A percentile compares a stretch with the other conserved stretches of the same genome.
Conservation (phyloP, 2,797 vertebrate species). For the Distichodus sexfasciatus region DNA sequence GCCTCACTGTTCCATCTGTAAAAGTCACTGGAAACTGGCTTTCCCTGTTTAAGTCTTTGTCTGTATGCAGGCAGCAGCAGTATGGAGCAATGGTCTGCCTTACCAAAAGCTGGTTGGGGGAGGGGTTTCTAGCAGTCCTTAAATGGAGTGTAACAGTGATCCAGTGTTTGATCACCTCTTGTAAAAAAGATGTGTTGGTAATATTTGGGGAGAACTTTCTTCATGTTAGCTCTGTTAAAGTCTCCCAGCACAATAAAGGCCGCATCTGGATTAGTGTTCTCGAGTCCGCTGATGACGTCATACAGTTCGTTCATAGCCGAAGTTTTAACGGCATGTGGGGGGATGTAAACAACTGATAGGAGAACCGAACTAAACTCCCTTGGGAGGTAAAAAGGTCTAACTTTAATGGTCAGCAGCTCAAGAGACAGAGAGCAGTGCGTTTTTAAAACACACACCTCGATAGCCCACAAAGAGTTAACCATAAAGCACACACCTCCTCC, state of each 20-base stretch:
- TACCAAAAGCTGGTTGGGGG: background rate
- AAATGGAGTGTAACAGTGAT: slow-evolving; percentile 8
- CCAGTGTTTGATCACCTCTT: background rate
- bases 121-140: slow-evolving; percentile 15
- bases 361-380: too few species aligned
- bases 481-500: background rate
- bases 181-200: slow-evolving; percentile 9
- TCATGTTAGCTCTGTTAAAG: slow-evolving; percentile 15
- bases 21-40: background rate
- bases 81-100: slow-evolving; percentile 1
- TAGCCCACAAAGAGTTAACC: background rate
- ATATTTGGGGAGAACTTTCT: slow-evolving; percentile 6
- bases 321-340: background rate
- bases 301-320: background rate
- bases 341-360: too few species aligned
- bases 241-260: slow-evolving; percentile 8
- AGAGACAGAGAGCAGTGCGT: too few species aligned
- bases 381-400: slow-evolving; percentile 30
- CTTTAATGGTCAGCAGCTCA: slow-evolving; percentile 1
- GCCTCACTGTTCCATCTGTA: background rate
- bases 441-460: too few species aligned
- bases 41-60: background rate
- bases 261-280: background rate
- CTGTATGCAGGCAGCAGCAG: background rate
- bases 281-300: background rate